Percentiles rank a stretch among this genome's conserved stretches.
phyloP scores from a whole-genome alignment of 2,888 invertebrate genomes.

The Ischnura elegans region DNA sequence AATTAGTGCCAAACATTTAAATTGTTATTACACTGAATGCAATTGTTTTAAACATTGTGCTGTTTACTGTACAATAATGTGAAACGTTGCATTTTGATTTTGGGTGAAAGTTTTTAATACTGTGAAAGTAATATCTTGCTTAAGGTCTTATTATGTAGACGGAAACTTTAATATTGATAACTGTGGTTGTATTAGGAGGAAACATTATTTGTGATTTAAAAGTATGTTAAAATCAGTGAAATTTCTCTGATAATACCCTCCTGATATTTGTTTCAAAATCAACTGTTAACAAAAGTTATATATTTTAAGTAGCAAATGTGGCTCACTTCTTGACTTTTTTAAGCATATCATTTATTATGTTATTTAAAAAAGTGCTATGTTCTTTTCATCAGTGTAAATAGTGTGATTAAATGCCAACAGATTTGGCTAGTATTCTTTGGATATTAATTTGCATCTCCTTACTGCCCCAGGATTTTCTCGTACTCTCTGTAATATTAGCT shows the following conservation, averaged over 20 bases:
- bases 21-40: constrained; percentile 26
- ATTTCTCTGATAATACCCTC: constrained; percentile 15
- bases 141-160: constrained; percentile 23
- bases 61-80: constrained; percentile 13
- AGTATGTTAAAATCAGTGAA: neutral
- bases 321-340: constrained; percentile 45
- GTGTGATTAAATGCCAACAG: constrained; percentile 62
- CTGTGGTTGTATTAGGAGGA: constrained; percentile 18
- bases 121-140: constrained; percentile 17
- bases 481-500: no score
- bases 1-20: constrained; percentile 54
- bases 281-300: neutral
- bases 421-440: neutral
- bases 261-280: constrained; percentile 39
- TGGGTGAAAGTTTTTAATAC: constrained; percentile 24
- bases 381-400: constrained; percentile 64
- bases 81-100: constrained; percentile 14
- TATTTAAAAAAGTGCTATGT: constrained; percentile 51
- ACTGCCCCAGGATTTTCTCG: no score
- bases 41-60: neutral
- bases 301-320: constrained; percentile 46
- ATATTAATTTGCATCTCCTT: neutral
- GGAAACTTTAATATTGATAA: constrained; percentile 1
- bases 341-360: constrained; percentile 57
- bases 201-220: constrained; percentile 37